phyloP scores from a whole-genome alignment of 1,140 invertebrate species.

The Berghia stephanieae region DNA sequence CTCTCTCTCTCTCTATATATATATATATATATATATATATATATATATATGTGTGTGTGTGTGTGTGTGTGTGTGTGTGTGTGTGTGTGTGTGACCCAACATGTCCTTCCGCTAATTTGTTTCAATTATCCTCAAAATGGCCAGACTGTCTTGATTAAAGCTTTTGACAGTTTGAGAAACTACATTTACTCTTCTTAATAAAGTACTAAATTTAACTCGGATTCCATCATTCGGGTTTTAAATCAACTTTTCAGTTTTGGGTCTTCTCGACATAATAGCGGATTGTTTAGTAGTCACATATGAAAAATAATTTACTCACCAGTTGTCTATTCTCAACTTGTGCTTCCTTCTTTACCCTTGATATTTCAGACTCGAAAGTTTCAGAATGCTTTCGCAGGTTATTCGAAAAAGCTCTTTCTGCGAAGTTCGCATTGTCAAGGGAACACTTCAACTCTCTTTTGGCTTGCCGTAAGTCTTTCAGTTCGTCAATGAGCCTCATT shows the following conservation, averaged over 20 bases:
- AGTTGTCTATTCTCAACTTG: conserved; percentile 40
- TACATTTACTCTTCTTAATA: too few relatives aligned
- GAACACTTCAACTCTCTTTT: conserved; percentile 46
- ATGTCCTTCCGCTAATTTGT: too few relatives aligned
- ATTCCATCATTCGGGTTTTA: too few relatives aligned
- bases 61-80: too few relatives aligned
- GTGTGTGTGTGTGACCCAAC: too few relatives aligned
- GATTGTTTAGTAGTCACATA: not conserved
- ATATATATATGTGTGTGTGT: too few relatives aligned
- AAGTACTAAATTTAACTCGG: too few relatives aligned
- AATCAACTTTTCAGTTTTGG: too few relatives aligned
- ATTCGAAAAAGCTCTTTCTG: conserved; percentile 33
- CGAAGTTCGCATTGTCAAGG: conserved; percentile 15
- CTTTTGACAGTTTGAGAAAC: too few relatives aligned
- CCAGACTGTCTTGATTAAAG: too few relatives aligned
- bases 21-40: not conserved
- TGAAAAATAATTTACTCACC: conserved; percentile 38
- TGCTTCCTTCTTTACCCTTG: conserved; percentile 35
- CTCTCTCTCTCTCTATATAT: conserved; percentile 10
- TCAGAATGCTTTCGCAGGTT: conserved; percentile 37
- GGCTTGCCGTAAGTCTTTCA: conserved; percentile 36
- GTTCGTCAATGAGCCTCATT: conserved; percentile 35
- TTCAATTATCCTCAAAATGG: too few relatives aligned
- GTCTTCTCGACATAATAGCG: too few relatives aligned
- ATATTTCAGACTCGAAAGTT: conserved; percentile 39